A percentile compares a stretch with the other conserved stretches of the same genome.
phyloP scores from a whole-genome alignment of 2,888 invertebrate genomes.

The Mellilla xanthometata region DNA sequence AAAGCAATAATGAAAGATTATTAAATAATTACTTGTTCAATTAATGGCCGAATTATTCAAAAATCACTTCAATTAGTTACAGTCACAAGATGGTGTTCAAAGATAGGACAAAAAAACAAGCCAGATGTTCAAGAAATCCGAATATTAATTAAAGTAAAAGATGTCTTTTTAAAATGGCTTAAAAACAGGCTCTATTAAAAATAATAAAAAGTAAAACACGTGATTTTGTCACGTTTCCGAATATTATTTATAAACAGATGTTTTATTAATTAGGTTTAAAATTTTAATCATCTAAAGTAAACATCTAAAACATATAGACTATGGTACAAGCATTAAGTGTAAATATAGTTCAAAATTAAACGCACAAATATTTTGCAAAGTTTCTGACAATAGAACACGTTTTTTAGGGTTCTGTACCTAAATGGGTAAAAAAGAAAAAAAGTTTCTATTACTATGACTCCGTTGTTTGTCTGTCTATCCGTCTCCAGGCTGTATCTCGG shows the following conservation, averaged over 20 bases:
- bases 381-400: too few species aligned
- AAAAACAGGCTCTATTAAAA: not conserved
- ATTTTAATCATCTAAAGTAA: too few species aligned
- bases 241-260: not conserved
- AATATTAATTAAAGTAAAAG: constrained; percentile 14
- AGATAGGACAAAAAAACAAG: constrained; percentile 11
- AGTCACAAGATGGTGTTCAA: constrained; percentile 3
- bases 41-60: not conserved
- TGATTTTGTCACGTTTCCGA: constrained; percentile 6
- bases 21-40: constrained; percentile 1
- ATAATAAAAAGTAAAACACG: constrained; percentile 1
- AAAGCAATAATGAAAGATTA: not conserved
- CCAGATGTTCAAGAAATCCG: constrained; percentile 27
- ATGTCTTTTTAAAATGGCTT: constrained; percentile 2
- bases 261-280: too few species aligned
- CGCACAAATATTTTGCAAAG: too few species aligned
- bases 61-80: constrained; percentile 12
- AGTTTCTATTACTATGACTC: too few species aligned
- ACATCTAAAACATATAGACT: too few species aligned
- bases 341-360: too few species aligned
- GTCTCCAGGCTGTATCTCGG: too few species aligned
- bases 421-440: too few species aligned
- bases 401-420: too few species aligned
- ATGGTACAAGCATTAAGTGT: too few species aligned
- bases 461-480: too few species aligned